Evolutionary conservation across 2,797 vertebrate genomes (phyloP), one percentile per base, ranked within the genome.

Genomic region (Coracias cyanogaster): DNA sequence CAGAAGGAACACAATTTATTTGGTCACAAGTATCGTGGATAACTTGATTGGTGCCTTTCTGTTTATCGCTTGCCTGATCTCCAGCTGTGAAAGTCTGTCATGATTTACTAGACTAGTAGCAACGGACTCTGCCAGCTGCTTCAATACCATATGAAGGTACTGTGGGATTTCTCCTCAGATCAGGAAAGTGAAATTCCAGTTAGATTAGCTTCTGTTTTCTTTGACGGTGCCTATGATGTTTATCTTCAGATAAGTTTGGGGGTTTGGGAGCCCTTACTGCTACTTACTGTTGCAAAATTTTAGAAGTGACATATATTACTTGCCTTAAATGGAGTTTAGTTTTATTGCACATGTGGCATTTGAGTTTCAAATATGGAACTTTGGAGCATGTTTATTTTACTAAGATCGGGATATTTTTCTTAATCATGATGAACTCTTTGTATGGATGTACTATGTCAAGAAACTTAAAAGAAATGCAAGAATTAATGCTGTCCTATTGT

Each of bases 141-240:
- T 92, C 86, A 41, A 45, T 84, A 86, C 89, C 82, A 13, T 70
- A 33, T 6, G 10, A 69, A 95, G 88, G 88, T 93, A 83, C 77
- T 93, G 87, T 22, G 31, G 81, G 92, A 86, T 85, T 87, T 80
- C 85, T 74, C 61, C 82, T 91, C 83, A 69, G 91, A 96, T 82
- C 85, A 91, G 76, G 55, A 95, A 89, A 87, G 62, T 86, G 80
- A 93, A 93, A 81, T 46, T 72, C 86, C 82, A 70, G 24, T 78
- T 89, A 83, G 83, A 93, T 90, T 93, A 94, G 81, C 83, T 80
- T 96, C 91, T 94, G 39, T 82, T 96, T 94, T 79, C 82, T 90
- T 97, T 96, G 74, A 89, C 0, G 41, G 94, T 97, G 94, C 94
- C 94, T 96, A 96, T 90, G 91, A 95, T 71, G 72, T 95, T 92